phyloP scores from a whole-genome alignment of 2,797 vertebrate genomes.

The Borostomias antarcticus region DNA sequence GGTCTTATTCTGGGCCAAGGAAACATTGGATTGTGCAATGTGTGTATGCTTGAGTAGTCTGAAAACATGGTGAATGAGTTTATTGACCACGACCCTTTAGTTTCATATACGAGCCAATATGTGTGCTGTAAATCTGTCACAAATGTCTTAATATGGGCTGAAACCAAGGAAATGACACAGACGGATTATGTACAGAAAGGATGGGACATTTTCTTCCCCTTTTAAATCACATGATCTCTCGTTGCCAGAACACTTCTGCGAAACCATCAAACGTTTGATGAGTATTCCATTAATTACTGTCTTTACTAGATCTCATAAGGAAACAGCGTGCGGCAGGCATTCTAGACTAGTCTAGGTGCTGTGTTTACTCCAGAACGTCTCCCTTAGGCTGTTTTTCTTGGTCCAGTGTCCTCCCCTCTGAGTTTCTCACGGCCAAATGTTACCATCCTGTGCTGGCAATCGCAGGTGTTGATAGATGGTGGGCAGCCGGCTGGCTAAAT shows the following conservation, averaged over 20 bases:
- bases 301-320: slow-evolving; percentile 4
- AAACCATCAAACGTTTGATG: slow-evolving; percentile 13
- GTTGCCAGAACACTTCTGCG: slow-evolving; percentile 10
- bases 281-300: neutral
- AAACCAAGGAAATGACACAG: slow-evolving; percentile 1
- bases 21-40: slow-evolving; percentile 12
- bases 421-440: slow-evolving; percentile 39
- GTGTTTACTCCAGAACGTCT: neutral
- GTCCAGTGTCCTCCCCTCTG: slow-evolving; percentile 38
- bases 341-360: neutral
- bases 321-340: neutral
- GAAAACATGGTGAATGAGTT: slow-evolving; percentile 3
- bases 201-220: neutral
- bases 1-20: slow-evolving; percentile 2
- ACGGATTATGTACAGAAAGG: slow-evolving; percentile 4
- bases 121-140: slow-evolving; percentile 11
- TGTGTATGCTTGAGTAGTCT: slow-evolving; percentile 7
- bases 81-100: neutral
- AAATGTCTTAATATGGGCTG: neutral
- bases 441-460: slow-evolving; percentile 29
- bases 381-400: neutral
- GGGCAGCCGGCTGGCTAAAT: slow-evolving; percentile 15
- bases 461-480: slow-evolving; percentile 43
- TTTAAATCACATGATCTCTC: neutral
- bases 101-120: neutral